Base-by-base conservation (phyloP, 92 coral and sea anemone genomes). In the Epizoanthus scotinus region DNA sequence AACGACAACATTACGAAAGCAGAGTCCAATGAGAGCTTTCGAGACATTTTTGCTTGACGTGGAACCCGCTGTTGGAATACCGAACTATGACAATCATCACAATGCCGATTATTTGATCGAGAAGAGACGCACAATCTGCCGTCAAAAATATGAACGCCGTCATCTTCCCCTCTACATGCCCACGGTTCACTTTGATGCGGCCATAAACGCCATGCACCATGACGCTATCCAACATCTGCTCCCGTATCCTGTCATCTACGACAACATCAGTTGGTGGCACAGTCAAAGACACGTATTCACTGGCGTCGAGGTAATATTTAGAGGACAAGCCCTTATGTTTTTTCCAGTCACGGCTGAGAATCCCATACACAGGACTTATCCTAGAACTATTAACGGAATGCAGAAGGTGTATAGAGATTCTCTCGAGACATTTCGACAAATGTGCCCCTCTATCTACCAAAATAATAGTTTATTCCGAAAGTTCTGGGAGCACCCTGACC, bases 51-150 rank as follows among this genome's bases (percentile, higher is more conserved):
- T 90, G 2, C 53, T 90, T 18, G 70, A 54, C 17, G 82, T 66
- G 40, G 87, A 90, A 15, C 94, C 94, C 0, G 94, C 85, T 34
- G 86, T 90, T 1, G 94, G 91, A 5, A 60, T 85, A 24, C 66
- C 83, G 10, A 70, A 85, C 67, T 61, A 87, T 59, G 3, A 20
- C 7, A 0, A 2, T 0, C 70, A 59, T 21, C 71, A 77, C 25
- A 25, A 57, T 20, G 87, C 61, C 0, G 85, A 65, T 0, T 40
- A 52, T 9, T 38, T 50, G 13, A 55, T 77, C n/a, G 24, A 36
- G 65, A 65, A 44, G 25, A 82, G 91, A 31, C 78, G 69, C 15
- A 28, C 12, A 13, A 25, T 63, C 42, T 63, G 69, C 36, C n/a
- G 27, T 20, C 28, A 63, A 28, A 13, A 18, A 24, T 13, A 24